Base-by-base conservation (phyloP, 2,797 vertebrate genomes). In the Arctocebus calabarensis region DNA sequence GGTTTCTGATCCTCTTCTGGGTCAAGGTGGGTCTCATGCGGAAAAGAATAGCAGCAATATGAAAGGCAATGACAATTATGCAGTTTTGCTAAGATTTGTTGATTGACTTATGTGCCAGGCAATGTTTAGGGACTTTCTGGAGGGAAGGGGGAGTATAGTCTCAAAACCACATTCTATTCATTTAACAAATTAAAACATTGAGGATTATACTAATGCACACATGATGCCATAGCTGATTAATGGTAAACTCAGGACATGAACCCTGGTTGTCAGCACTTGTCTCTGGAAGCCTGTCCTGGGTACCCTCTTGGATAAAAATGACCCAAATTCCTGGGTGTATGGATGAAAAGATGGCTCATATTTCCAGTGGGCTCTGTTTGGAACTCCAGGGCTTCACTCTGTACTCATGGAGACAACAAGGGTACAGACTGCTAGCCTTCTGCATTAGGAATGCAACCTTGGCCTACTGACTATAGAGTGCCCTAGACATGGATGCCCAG, bases 91-190 rank as follows among this genome's bases (percentile, higher is more conserved):
- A 34, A 55, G 17, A 32, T 7, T 34, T 43, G 16, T 13, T 43
- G 64, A 64, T 34, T 79, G 75, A 57, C 52, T 12, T 12, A 13
- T 5, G 19, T 74, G n/a, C 34, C n/a, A 59, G 25, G 59, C 43
- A 20, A 29, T 32, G 7, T 34, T 55, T 66, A 71, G 79, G 29
- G 78, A 12, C 23, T 75, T 87, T 90, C 29, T 59, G 40, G 34
- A 27, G 5, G 19, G 4, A 8, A 8, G 10, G 4, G 0, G 4
- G 37, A n/a, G 1, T 9, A 5, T 8, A 45, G 13, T 59, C 29
- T 71, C 1, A 70, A 16, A 66, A 37, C 8, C 61, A 66, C 34
- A 16, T 57, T 27, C 7, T 32, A 20, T 22, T 22, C 27, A 43
- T 68, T 86, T 57, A 89, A 32, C 40, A 40, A 61, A 92, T 32